Base-by-base conservation (phyloP, 2,888 invertebrate genomes). In the Chaitophorus viminalis region DNA sequence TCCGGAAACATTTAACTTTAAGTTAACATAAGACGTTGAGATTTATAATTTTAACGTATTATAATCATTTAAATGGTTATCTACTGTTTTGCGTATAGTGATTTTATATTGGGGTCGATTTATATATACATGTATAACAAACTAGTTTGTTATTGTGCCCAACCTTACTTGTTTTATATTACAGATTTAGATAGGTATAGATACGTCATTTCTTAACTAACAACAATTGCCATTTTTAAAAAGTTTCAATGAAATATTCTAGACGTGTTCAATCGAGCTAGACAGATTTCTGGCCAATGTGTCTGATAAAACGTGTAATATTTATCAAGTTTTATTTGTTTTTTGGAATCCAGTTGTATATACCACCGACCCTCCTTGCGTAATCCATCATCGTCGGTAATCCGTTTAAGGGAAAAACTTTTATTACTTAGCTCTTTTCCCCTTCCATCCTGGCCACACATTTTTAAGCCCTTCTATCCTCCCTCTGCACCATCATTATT, bases 341-440 rank as follows among this genome's bases (percentile, higher is more conserved):
- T 87, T 79, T 74, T 36, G 33, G 60, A 85, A 85, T 86, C 72
- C 60, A 72, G 79, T 79, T 60, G 65, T 81, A 72, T 54, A 74
- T 60, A 81, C 54, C 54, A 25, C 54, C 54, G 17, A 31, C 65
- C 33, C 79, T 36, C 39, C 72, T 36, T 11, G 79, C 14, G 86
- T 81, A 87, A 87, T 87, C 86, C 86, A 79, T 87, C 86, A 87
- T 87, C 79, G 86, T 79, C 72, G 79, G 79, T 86, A 79, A 79
- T 87, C 79, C 79, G 86, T 87, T 87, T 81, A 74, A 87, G 79
- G 54, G 86, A 87, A 87, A 87, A 87, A 87, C 86, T 87, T 87
- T 79, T 87, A 86, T 86, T 86, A 86, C 86, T 86, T 79, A 86
- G 77, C 89, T 82, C 88, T 85, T 88, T 89, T 83, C 89, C 70